These are phyloP conservation scores for Engystomops pustulosus DNA, from an alignment of 2,113 vertebrate genomes.

Conservation along the genomic window DNA sequence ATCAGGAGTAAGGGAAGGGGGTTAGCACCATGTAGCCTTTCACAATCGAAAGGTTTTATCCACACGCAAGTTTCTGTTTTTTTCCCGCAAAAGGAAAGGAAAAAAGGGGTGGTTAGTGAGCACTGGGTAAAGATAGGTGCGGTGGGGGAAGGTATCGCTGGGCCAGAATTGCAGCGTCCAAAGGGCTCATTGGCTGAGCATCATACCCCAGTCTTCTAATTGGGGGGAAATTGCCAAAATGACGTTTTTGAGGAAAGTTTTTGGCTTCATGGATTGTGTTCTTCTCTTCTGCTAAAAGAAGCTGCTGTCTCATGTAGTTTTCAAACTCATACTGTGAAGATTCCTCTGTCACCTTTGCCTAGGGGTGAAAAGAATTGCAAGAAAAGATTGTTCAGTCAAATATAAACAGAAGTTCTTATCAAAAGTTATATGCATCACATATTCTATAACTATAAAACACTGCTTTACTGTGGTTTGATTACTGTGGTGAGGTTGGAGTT, in stretches of 20 bases:
- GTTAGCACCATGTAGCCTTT: slow-evolving; percentile 53
- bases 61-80: slow-evolving; percentile 8
- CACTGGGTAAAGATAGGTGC: slow-evolving; percentile 36
- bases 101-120: slow-evolving; percentile 39
- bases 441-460: too few relatives aligned
- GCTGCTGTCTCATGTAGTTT: slow-evolving; percentile 99
- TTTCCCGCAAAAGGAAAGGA: background rate
- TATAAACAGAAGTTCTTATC: too few relatives aligned
- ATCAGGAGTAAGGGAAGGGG: background rate
- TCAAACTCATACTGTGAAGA: slow-evolving; percentile 98
- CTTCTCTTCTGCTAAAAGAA: slow-evolving; percentile 96
- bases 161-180: slow-evolving; percentile 93
- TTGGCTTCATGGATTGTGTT: slow-evolving; percentile 94
- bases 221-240: slow-evolving; percentile 88
- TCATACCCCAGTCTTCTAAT: slow-evolving; percentile 94
- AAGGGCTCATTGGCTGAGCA: slow-evolving; percentile 92
- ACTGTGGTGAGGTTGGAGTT: too few relatives aligned
- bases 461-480: too few relatives aligned
- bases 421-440: too few relatives aligned
- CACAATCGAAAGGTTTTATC: slow-evolving; percentile 31
- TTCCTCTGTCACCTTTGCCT: slow-evolving; percentile 94
- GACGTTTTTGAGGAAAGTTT: slow-evolving; percentile 89
- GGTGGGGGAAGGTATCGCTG: slow-evolving; percentile 84
- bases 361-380: background rate
- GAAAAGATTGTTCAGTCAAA: background rate